Evolutionary conservation across 2,113 vertebrate genomes (phyloP).

Genomic region (Nothocercus nigrocapillus): DNA sequence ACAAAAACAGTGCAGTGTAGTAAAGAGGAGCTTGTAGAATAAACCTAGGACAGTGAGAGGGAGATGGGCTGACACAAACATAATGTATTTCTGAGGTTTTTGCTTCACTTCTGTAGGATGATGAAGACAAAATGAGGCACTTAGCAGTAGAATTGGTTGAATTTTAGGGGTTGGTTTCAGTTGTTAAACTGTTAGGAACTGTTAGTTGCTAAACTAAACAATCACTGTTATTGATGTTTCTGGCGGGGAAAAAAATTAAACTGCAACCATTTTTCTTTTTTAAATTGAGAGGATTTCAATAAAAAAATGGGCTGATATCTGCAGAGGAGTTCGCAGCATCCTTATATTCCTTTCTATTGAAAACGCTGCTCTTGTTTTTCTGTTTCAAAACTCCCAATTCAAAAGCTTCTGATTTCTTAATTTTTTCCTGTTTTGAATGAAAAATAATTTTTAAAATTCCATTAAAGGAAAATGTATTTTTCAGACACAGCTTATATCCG

Average conservation of each 20-base stretch:
- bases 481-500: not conserved
- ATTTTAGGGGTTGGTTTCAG: not conserved
- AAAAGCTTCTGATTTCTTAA: not conserved
- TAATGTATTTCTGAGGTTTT: not conserved
- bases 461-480: not conserved
- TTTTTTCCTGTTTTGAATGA: not conserved
- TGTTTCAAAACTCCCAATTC: not conserved
- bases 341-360: not conserved
- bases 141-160: not conserved
- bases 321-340: not conserved
- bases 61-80: not conserved
- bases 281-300: not conserved
- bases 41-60: not conserved
- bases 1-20: not conserved
- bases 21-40: not conserved
- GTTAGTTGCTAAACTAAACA: too few relatives aligned
- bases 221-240: not conserved
- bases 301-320: not conserved
- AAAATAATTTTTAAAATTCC: not conserved
- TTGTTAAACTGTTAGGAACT: not conserved
- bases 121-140: fast-evolving
- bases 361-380: not conserved
- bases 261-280: not conserved
- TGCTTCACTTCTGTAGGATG: not conserved
- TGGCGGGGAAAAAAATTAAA: not conserved